Percentiles rank a stretch among this genome's conserved stretches.
Conservation (phyloP, 2,797 vertebrate species). For the Salarias fasciatus region DNA sequence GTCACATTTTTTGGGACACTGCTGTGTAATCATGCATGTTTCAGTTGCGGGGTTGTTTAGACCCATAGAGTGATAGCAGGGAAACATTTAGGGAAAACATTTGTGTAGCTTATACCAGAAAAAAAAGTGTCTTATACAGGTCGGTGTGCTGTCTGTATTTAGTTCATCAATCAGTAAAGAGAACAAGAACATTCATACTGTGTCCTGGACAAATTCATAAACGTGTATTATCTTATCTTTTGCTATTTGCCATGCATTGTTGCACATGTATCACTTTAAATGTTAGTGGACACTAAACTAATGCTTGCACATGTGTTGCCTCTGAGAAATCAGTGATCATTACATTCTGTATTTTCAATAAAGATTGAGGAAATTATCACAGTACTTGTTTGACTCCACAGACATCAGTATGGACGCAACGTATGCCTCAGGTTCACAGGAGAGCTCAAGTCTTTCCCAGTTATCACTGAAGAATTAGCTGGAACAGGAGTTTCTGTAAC, state of each 20-base stretch:
- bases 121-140: conserved; percentile 5
- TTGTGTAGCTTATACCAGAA: conserved; percentile 4
- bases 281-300: conserved; percentile 57
- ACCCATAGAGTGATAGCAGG: conserved; percentile 23
- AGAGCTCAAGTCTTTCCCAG: too few species aligned
- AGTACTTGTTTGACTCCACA: background rate
- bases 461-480: too few species aligned
- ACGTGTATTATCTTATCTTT: conserved; percentile 21
- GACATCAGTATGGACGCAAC: too few species aligned
- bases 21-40: conserved; percentile 65
- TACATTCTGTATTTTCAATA: conserved; percentile 75
- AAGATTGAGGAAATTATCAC: conserved; percentile 52
- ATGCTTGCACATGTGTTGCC: conserved; percentile 72
- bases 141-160: conserved; percentile 21
- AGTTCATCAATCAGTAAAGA: conserved; percentile 22
- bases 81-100: conserved; percentile 45
- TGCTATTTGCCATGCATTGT: conserved; percentile 51
- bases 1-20: conserved; percentile 29
- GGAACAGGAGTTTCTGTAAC: too few species aligned
- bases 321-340: conserved; percentile 58
- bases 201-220: background rate
- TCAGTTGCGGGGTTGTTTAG: conserved; percentile 33
- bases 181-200: conserved; percentile 4
- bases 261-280: conserved; percentile 54
- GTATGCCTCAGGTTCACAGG: too few species aligned